Evolutionary conservation across 2,113 vertebrate genomes (phyloP), one percentile per base, ranked within the genome.

Genomic region (Eclectus roratus): DNA sequence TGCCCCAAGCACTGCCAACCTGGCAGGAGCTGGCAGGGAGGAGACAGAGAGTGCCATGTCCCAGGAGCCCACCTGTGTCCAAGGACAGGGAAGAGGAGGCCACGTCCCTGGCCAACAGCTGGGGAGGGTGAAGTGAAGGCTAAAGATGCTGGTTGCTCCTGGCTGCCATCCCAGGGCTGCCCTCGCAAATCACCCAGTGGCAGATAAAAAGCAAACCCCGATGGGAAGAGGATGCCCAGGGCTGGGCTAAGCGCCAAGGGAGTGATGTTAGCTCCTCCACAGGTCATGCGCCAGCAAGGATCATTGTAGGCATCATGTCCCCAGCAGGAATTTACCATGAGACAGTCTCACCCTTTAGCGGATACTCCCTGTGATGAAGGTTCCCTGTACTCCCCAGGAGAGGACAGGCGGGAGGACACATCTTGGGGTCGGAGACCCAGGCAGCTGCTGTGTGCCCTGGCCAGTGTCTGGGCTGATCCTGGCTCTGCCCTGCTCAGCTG

Each of bases 401-500:
- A 69, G 21, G 61, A 53, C 27, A 44, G 55, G 7, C 53, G 1
- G 3, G 37, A 39, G 64, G 41, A 81, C 31, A 25, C 1, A 0
- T 60, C 23, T 9, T 1, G 0, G 21, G 41, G 69, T 39, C 12
- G 3, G 61, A 46, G 55, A 85, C 70, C 17, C 4, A 17, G 68
- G 53, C 3, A 4, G 65, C 28, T 77, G 63, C n/a, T 7, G 2
- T 2, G 1, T 55, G 49, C 58, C 80, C 0, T 0, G 35, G 63
- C 31, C 56, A 55, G 58, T 19, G 0, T 2, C 2, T 3, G 29
- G 61, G 47, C 88, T 91, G 64, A 78, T 91, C 55, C 93, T 0
- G 0, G 52, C 66, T 66, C 69, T 87, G 91, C 73, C 69, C 78
- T 4, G 12, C 7, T 2, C 5, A 5, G 80, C 80, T 73, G 81